Conservation (phyloP, 1,140 invertebrate genomes). For the Danaus plexippus region DNA sequence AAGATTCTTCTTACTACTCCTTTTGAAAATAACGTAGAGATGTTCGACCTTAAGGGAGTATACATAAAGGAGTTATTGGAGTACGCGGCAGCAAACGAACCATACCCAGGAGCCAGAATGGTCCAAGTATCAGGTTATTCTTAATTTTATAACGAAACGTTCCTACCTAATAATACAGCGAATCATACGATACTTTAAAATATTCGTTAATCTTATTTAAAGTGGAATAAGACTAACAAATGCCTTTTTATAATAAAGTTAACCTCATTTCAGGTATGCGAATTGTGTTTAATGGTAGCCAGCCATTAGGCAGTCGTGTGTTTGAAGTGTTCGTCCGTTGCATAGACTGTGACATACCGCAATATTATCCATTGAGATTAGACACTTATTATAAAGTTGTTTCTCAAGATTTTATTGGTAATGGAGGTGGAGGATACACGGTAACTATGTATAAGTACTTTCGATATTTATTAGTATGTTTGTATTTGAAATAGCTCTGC, state of each 20-base stretch:
- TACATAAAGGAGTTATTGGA: constrained; percentile 77
- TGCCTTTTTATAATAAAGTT: too few relatives aligned
- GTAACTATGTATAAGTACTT: constrained; percentile 35
- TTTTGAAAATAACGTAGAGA: constrained; percentile 80
- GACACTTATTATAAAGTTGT: constrained; percentile 76
- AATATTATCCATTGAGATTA: constrained; percentile 70
- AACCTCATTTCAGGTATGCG: constrained; percentile 52
- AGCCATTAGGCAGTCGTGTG: constrained; percentile 73
- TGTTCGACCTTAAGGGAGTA: constrained; percentile 77
- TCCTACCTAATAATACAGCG: too few relatives aligned
- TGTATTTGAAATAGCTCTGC: too few relatives aligned
- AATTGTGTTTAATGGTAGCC: constrained; percentile 63
- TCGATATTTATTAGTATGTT: too few relatives aligned
- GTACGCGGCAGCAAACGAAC: constrained; percentile 65
- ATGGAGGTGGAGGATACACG: constrained; percentile 77
- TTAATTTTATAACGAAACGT: too few relatives aligned
- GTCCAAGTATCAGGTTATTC: constrained; percentile 73
- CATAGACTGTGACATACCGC: constrained; percentile 76
- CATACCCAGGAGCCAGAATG: constrained; percentile 72
- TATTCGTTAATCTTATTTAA: too few relatives aligned
- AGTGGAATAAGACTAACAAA: too few relatives aligned
- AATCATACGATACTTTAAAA: too few relatives aligned
- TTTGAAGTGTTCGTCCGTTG: constrained; percentile 75
- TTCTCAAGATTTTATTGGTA: constrained; percentile 74
- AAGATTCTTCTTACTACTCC: constrained; percentile 77